phyloP scores from a whole-genome alignment of 2,113 vertebrate species.

The Pelmatolapia mariae region DNA sequence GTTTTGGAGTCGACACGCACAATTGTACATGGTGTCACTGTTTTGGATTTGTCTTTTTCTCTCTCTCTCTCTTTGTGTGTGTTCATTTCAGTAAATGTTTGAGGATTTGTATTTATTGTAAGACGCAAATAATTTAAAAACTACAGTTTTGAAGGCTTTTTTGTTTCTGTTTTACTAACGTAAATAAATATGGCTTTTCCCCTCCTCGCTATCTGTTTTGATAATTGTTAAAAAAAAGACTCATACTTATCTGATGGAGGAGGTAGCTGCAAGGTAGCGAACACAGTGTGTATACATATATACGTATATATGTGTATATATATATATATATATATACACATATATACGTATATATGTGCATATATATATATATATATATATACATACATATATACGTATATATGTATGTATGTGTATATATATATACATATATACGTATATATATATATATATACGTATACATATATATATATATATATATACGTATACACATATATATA shows the following conservation, averaged over 20 bases:
- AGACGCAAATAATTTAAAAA: slow-evolving; percentile 66
- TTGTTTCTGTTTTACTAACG: slow-evolving; percentile 50
- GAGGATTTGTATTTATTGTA: slow-evolving; percentile 74
- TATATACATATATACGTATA: too few species aligned
- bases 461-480: accelerated
- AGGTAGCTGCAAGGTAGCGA: slow-evolving; percentile 66
- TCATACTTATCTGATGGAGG: slow-evolving; percentile 48
- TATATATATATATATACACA: accelerated
- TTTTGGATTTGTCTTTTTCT: slow-evolving; percentile 41
- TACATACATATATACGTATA: accelerated
- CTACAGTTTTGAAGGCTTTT: slow-evolving; percentile 53
- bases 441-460: too few species aligned
- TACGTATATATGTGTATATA: accelerated
- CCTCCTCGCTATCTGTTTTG: slow-evolving; percentile 38
- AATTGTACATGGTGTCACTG: slow-evolving; percentile 54
- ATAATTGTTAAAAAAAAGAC: slow-evolving; percentile 30
- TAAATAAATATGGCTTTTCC: slow-evolving; percentile 35
- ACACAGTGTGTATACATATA: slow-evolving; percentile 17
- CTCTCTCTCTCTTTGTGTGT: slow-evolving; percentile 41
- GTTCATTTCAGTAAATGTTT: slow-evolving; percentile 63
- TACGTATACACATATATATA: accelerated
- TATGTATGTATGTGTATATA: accelerated
- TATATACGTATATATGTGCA: too few species aligned
- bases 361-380: accelerated
- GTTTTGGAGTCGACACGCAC: slow-evolving; percentile 61